Conservation (phyloP, 1,140 invertebrate genomes). For the Drosophila equinoxialis region DNA sequence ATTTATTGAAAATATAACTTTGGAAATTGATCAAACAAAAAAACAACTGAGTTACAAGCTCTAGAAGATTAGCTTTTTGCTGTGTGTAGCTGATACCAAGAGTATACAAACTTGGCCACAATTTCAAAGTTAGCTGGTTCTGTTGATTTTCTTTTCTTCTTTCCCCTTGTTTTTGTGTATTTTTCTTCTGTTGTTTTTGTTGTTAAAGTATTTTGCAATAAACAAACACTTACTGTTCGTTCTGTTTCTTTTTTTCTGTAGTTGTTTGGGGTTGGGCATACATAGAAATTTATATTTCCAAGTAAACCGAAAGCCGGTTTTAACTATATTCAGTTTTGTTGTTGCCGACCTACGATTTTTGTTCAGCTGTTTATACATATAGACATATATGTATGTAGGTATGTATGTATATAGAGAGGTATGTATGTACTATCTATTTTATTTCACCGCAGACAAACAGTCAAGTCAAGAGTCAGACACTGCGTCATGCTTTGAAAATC, state of each 20-base stretch:
- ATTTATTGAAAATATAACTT: too few relatives aligned
- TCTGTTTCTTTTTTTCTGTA: slow-evolving; percentile 56
- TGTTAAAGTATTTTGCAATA: slow-evolving; percentile 61
- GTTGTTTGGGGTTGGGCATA: slow-evolving; percentile 43
- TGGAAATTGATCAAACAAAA: too few relatives aligned
- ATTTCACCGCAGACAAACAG: slow-evolving; percentile 63
- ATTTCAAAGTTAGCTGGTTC: too few relatives aligned
- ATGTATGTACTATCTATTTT: slow-evolving; percentile 6
- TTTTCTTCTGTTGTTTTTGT: slow-evolving; percentile 20
- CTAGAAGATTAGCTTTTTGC: too few relatives aligned
- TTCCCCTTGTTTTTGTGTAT: neutral
- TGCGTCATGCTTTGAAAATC: slow-evolving; percentile 67
- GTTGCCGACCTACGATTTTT: slow-evolving; percentile 67
- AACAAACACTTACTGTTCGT: slow-evolving; percentile 67
- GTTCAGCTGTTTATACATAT: neutral
- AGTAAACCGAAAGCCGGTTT: slow-evolving; percentile 71
- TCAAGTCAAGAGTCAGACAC: slow-evolving; percentile 37
- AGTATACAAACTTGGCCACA: too few relatives aligned
- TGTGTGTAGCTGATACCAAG: too few relatives aligned
- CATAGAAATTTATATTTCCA: slow-evolving; percentile 65
- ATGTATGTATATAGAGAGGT: neutral
- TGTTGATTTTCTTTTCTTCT: slow-evolving; percentile 13
- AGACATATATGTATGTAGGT: too few relatives aligned
- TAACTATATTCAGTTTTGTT: slow-evolving; percentile 28
- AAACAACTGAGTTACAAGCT: too few relatives aligned